Evolutionary conservation across 2,113 vertebrate species (phyloP).

Genomic region (Tauraco erythrolophus): DNA sequence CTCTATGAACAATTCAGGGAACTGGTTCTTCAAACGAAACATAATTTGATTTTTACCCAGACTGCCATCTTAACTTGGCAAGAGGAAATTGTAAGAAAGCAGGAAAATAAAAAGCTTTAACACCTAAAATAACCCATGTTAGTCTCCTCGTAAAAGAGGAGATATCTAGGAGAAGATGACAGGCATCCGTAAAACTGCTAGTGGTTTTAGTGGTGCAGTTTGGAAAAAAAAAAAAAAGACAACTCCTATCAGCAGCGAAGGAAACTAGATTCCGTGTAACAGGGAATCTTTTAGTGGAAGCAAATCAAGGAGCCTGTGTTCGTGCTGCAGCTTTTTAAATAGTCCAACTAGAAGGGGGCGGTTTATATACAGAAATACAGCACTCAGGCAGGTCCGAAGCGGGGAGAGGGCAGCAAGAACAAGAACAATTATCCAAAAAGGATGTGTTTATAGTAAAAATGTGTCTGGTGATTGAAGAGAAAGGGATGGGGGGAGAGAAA

Average conservation of each 20-base stretch:
- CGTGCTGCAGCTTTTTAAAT: neutral
- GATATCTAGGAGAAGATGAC: neutral
- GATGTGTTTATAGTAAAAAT: neutral
- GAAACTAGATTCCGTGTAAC: neutral
- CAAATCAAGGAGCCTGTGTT: neutral
- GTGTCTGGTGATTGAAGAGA: neutral
- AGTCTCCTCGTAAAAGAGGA: neutral
- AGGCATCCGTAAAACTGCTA: slow-evolving; percentile 5
- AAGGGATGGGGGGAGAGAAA: neutral
- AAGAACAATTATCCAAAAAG: neutral
- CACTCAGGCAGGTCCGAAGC: neutral
- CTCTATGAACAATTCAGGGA: slow-evolving; percentile 66
- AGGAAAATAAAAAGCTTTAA: slow-evolving; percentile 10
- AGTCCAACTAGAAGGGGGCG: neutral
- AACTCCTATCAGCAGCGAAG: neutral
- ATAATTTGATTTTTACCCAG: neutral
- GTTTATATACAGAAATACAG: neutral
- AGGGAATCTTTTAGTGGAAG: neutral
- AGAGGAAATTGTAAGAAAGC: slow-evolving; percentile 8
- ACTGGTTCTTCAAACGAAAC: slow-evolving; percentile 35
- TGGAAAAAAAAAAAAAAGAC: neutral
- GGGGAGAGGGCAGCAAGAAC: neutral
- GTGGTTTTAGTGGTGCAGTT: slow-evolving; percentile 10
- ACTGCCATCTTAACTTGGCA: slow-evolving; percentile 23
- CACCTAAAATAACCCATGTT: neutral